Conservation (phyloP, 2,888 invertebrate species). For the Drosophila macrospina region DNA sequence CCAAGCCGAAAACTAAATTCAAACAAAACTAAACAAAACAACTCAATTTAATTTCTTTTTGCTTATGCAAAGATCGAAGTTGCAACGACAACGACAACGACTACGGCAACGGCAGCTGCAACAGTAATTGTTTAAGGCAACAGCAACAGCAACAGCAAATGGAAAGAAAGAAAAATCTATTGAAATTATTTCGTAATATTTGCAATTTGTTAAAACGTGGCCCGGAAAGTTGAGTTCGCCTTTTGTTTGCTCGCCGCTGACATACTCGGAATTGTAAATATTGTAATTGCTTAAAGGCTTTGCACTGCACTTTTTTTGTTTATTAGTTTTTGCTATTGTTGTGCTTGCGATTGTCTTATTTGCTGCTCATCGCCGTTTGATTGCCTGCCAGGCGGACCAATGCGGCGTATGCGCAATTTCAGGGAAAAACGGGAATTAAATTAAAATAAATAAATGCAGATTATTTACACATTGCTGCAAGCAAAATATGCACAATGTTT, state of each 20-base stretch:
- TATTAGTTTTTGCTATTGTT: slow-evolving; percentile 19
- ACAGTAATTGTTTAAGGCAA: slow-evolving; percentile 18
- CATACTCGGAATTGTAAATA: slow-evolving; percentile 63
- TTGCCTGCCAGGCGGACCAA: slow-evolving; percentile 36
- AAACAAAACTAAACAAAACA: slow-evolving; percentile 60
- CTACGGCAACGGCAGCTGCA: slow-evolving; percentile 29
- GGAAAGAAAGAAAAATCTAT: slow-evolving; percentile 43
- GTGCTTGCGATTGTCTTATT: slow-evolving; percentile 50
- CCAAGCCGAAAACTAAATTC: slow-evolving; percentile 29
- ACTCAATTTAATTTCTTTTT: slow-evolving; percentile 71
- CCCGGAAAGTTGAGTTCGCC: slow-evolving; percentile 50
- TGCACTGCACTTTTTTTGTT: slow-evolving; percentile 25
- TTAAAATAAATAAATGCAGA: slow-evolving; percentile 23
- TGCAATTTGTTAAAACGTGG: slow-evolving; percentile 71
- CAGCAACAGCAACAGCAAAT: background rate
- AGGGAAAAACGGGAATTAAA: slow-evolving; percentile 6
- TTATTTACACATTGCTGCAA: slow-evolving; percentile 47
- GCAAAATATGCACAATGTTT: slow-evolving; percentile 36
- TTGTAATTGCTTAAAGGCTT: slow-evolving; percentile 67
- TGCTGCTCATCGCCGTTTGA: slow-evolving; percentile 57
- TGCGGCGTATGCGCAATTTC: slow-evolving; percentile 59
- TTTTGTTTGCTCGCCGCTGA: slow-evolving; percentile 35
- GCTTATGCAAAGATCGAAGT: slow-evolving; percentile 34
- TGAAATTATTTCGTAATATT: slow-evolving; percentile 76
- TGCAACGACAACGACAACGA: slow-evolving; percentile 37